Conservation (phyloP, 2,113 vertebrate species). For the Marmota flaviventris region DNA sequence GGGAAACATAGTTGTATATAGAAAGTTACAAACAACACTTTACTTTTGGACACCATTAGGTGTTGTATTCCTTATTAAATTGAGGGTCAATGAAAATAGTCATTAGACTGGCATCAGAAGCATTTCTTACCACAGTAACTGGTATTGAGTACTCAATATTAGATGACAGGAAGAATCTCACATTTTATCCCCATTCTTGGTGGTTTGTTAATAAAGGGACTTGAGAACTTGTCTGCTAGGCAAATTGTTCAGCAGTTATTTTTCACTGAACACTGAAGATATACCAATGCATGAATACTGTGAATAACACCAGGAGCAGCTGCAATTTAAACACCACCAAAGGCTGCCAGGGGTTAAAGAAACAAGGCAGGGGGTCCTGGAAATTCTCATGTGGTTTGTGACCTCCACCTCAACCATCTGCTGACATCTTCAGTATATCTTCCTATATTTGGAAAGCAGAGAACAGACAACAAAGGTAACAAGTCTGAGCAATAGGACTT, state of each 20-base stretch:
- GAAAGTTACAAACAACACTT: constrained; percentile 90
- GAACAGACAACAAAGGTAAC: background rate
- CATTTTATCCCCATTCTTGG: constrained; percentile 71
- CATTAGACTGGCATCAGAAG: constrained; percentile 75
- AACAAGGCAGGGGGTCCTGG: background rate
- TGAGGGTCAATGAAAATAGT: constrained; percentile 83
- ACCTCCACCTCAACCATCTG: background rate
- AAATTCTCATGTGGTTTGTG: background rate
- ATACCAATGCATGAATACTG: constrained; percentile 79
- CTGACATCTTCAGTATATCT: background rate
- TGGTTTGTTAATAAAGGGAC: constrained; percentile 89
- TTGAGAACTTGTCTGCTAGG: constrained; percentile 89
- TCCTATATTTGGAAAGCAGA: background rate
- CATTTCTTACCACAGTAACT: constrained; percentile 85
- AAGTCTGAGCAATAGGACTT: background rate
- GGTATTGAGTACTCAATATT: constrained; percentile 80
- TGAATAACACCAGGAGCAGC: background rate
- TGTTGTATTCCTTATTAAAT: constrained; percentile 85
- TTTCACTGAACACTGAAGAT: constrained; percentile 88
- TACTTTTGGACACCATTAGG: constrained; percentile 87
- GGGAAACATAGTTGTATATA: constrained; percentile 86
- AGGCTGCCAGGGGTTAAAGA: rapidly evolving
- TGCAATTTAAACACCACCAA: background rate
- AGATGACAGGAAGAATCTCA: constrained; percentile 82
- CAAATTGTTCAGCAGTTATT: constrained; percentile 86